Conservation (phyloP, 2,888 invertebrate species). For the Amaurobius ferox region DNA sequence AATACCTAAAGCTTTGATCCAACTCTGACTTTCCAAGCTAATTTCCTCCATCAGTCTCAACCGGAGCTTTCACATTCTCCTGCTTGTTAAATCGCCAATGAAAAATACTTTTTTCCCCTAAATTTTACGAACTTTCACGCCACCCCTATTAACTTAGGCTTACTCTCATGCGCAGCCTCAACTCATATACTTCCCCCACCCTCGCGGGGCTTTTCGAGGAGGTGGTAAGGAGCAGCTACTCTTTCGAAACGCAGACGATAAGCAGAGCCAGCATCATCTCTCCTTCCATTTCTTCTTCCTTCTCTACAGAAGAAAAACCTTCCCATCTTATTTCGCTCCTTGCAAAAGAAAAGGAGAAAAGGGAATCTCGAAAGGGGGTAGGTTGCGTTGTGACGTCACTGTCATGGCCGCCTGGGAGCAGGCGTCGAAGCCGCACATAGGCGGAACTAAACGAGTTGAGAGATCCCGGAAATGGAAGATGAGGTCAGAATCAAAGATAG, state of each 20-base stretch:
- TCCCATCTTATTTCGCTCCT: constrained; percentile 31
- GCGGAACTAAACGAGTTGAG: constrained; percentile 46
- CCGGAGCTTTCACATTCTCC: no score
- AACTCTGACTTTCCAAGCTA: no score
- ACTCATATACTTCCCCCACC: constrained; percentile 12
- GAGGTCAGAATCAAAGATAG: constrained; percentile 12
- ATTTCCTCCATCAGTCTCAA: no score
- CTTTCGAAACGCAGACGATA: constrained; percentile 23
- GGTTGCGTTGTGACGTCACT: constrained; percentile 27
- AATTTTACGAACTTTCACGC: not conserved
- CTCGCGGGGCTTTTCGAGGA: constrained; percentile 30
- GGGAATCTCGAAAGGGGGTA: constrained; percentile 1
- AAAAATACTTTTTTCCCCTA: no score
- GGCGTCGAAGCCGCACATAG: constrained; percentile 24
- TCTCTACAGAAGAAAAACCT: constrained; percentile 8
- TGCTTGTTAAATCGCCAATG: no score
- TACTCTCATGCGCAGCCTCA: not conserved
- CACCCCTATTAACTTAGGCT: constrained; percentile 17
- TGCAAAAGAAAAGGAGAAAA: not conserved
- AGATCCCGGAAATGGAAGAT: constrained; percentile 8
- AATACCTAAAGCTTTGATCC: no score
- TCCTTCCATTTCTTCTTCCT: not conserved
- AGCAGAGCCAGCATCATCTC: not conserved
- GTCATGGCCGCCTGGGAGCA: constrained; percentile 45
- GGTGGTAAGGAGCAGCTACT: constrained; percentile 24